Base-by-base conservation (phyloP, 2,797 vertebrate genomes). In the Prunella strophiata region DNA sequence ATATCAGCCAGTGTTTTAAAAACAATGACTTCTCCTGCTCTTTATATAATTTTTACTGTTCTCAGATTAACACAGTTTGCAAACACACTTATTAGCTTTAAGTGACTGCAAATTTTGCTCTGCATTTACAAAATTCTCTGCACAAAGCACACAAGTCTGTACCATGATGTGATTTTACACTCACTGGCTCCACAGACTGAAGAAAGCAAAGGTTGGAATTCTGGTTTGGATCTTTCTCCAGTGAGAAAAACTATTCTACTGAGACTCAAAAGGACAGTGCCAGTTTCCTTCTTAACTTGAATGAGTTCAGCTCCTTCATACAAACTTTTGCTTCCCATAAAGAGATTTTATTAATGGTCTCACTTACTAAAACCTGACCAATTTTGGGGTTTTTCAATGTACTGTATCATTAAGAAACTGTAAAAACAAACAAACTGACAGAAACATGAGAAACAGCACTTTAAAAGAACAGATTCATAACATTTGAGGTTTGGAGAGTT, bases 381-480 rank as follows among this genome's bases (percentile, higher is more conserved):
- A 19, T 85, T 27, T 59, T 61, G 27, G 15, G 6, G 7, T 7
- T 72, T 87, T 65, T 75, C 71, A 82, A 14, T 36, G 27, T 70
- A 63, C 21, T 92, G 25, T 59, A 76, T 73, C 63, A 82, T 91
- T 88, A 65, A 90, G 71, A 82, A 93, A 85, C 32, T 4, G 2
- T 45, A 63, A 93, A 96, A 96, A 77, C 75, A 96, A 95, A 93
- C 93, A 93, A 87, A 87, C 48, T 85, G 74, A 91, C 67, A 96
- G 71, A 77, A 32, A 70, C 40, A 59, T 47, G 51, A 88, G 67
- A 77, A 91, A 89, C 71, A 87, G 27, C 51, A 67, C 52, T 81
- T 87, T 93, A 86, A 82, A 90, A 85, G 17, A 93, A 82, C 18
- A 72, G 18, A 89, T 75, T 62, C n/a, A 30, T 92, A 91, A 80